Evolutionary conservation across 2,888 invertebrate species (phyloP), one percentile per base, ranked within the genome.

Genomic region (Sarcophaga caerulescens): DNA sequence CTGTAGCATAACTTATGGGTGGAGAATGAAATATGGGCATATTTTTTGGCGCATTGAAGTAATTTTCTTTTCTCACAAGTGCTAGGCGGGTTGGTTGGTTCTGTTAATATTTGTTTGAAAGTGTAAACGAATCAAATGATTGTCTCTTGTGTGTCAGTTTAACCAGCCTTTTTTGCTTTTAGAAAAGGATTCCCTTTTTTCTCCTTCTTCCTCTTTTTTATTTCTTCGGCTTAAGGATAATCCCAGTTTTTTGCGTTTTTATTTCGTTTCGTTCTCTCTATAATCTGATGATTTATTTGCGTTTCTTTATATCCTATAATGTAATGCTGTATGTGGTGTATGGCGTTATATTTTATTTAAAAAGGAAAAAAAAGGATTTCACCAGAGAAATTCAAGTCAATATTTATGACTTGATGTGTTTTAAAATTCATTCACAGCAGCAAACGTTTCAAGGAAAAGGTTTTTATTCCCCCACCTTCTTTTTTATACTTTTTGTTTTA

Each of bases 41-140:
- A 82, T 71, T 87, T 87, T 87, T 85, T 87, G 84, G 82, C 82
- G 85, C 85, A 85, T 85, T 87, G 73, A 69, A 82, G 79, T 76
- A 73, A 84, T 70, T 65, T 52, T 23, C n/a, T 63, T 21, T 45
- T 66, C 19, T 0, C 17, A 52, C 52, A 14, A 52, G 8, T 5
- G 25, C 44, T 71, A 59, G 71, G 25, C 19, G 1, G 3, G 11
- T 65, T 57, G 52, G 47, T 68, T 69, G 52, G 6, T 23, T 4
- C 17, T 52, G 47, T 70, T 17, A n/a, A 44, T 44, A 44, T 66
- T 66, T 66, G 45, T 14, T 57, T 69, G 71, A 35, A 47, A 45
- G n/a, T 79, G 17, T 71, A 57, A 35, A 71, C 19, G 11, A 23
- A 60, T 19, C 45, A 66, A 71, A 5, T 69, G 45, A 23, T 59